Base-by-base conservation (phyloP, 2,888 invertebrate species). In the Bellardia pandia region DNA sequence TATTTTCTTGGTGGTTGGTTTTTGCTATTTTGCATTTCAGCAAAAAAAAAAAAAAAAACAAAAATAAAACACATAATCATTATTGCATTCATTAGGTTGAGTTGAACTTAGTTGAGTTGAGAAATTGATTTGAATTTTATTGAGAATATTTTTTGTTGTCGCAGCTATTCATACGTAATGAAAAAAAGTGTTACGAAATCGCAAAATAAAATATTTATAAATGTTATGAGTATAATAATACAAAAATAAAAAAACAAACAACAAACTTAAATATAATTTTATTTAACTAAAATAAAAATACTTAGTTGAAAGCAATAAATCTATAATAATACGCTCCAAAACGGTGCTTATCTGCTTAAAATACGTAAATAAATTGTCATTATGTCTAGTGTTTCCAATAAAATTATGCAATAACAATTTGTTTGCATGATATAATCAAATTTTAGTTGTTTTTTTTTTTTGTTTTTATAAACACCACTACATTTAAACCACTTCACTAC, bases 151-250 rank as follows among this genome's bases (percentile, higher is more conserved):
- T 74, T 66, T 68, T 42, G 71, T 30, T 53, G 64, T 40, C 76
- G 51, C 51, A 23, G 56, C 48, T 1, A 30, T 6, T 37, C 11
- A 23, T 75, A 79, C 78, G 71, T 76, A 79, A 83, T 72, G 72
- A 58, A n/a, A 80, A 58, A n/a, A 80, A 76, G 58, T 85, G 85
- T 87, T 87, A 85, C 78, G 78, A 87, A 87, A 87, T 77, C 56
- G 77, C 53, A 69, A 71, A 51, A 37, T n/a, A 58, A 58, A 69
- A 79, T 6, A 23, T 23, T 0, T 23, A 4, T 9, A 11, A 45
- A 75, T 71, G 16, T 33, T 53, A 66, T 23, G n/a, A 42, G 16
- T 40, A n/a, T 16, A 53, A 45, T 56, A n/a, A 33, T 40, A 11
- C 60, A 53, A 14, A 77, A 78, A 23, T 77, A 42, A 11, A 40